These are phyloP conservation scores for Metaphire vulgaris DNA, from an alignment of 1,140 invertebrate species.

Conservation along the genomic window DNA sequence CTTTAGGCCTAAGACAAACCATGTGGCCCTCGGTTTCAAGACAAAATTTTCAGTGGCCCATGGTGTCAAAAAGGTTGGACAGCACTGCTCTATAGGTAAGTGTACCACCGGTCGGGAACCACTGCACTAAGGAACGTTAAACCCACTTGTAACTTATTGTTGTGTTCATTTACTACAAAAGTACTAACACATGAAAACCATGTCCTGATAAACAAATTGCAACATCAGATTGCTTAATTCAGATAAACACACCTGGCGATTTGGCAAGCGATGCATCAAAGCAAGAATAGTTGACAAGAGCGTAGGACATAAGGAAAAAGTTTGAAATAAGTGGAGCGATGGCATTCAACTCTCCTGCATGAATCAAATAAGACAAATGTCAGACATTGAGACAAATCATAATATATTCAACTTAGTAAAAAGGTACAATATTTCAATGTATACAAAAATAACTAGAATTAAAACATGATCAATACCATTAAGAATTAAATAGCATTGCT, in stretches of 20 bases:
- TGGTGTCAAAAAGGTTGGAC: not conserved
- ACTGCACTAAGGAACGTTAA: not conserved
- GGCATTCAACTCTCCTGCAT: constrained; percentile 68
- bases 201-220: not conserved
- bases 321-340: constrained; percentile 91
- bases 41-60: no score
- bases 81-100: not conserved
- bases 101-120: not conserved
- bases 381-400: not conserved
- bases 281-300: constrained; percentile 91
- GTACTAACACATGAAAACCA: not conserved
- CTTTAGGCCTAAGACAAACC: no score
- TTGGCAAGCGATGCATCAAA: constrained; percentile 78
- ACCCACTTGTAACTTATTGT: not conserved
- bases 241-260: constrained; percentile 54
- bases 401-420: not conserved
- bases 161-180: not conserved
- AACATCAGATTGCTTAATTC: no score
- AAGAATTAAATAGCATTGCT: no score
- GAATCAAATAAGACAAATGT: not conserved
- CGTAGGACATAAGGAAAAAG: no score
- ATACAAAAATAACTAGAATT: not conserved
- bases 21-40: no score
- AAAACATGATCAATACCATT: not conserved
- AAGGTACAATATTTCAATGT: not conserved